Evolutionary conservation across 2,113 vertebrate species (phyloP).

Genomic region (Cynoglossus semilaevis): DNA sequence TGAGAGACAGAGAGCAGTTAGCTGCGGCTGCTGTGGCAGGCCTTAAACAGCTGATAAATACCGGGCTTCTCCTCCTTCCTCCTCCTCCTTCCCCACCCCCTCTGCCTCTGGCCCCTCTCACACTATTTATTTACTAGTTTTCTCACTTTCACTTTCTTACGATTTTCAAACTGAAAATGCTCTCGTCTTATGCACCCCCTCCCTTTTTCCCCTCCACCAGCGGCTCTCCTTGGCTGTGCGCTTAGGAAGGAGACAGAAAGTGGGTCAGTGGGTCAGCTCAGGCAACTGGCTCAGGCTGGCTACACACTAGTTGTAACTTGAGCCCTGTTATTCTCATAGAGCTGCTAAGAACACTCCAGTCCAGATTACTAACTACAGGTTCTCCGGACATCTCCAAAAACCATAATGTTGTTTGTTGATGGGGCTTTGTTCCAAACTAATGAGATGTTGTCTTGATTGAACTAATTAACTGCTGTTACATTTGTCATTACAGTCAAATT

Average conservation of each 20-base stretch:
- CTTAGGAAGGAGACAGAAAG: constrained; percentile 57
- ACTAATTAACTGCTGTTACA: too few species aligned
- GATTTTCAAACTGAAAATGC: constrained; percentile 19
- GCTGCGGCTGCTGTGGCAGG: constrained; percentile 45
- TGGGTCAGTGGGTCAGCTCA: constrained; percentile 75
- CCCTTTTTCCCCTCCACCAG: constrained; percentile 38
- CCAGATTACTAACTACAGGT: constrained; percentile 31
- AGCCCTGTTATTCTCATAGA: constrained; percentile 41
- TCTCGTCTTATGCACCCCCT: constrained; percentile 9
- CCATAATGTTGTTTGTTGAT: neutral
- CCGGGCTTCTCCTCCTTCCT: constrained; percentile 29
- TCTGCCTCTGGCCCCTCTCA: neutral
- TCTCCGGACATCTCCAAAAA: constrained; percentile 8
- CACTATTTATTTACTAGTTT: neutral
- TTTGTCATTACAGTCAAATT: too few species aligned
- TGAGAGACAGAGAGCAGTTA: constrained; percentile 40
- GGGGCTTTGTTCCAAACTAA: neutral
- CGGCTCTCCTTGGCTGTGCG: constrained; percentile 50
- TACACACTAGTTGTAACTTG: constrained; percentile 50
- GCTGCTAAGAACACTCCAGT: constrained; percentile 20
- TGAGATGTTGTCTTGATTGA: neutral
- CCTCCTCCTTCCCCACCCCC: constrained; percentile 4
- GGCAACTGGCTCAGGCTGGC: constrained; percentile 56
- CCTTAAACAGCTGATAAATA: constrained; percentile 55
- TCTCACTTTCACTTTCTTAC: constrained; percentile 41